phyloP scores from a whole-genome alignment of 2,888 invertebrate genomes.

The Amiota minor region DNA sequence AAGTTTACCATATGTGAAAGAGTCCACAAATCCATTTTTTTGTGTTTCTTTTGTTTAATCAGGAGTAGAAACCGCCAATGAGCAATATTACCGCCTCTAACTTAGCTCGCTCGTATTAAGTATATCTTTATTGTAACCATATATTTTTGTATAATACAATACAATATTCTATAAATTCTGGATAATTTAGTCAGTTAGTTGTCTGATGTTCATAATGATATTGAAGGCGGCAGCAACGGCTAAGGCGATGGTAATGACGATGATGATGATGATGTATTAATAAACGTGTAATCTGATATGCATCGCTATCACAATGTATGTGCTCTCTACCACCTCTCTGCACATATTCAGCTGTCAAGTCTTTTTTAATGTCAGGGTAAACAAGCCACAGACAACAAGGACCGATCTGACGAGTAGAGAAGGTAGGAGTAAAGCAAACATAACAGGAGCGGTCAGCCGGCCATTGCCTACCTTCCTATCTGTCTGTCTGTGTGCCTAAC shows the following conservation, averaged over 20 bases:
- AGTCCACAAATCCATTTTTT: slow-evolving; percentile 1
- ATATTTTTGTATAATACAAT: too few species aligned
- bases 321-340: slow-evolving; percentile 55
- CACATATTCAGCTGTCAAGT: slow-evolving; percentile 41
- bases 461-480: background rate
- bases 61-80: background rate
- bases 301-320: slow-evolving; percentile 61
- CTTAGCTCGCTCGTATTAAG: too few species aligned
- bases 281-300: slow-evolving; percentile 63
- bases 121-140: too few species aligned
- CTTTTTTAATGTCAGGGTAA: slow-evolving; percentile 58
- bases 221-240: background rate
- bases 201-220: background rate
- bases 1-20: background rate
- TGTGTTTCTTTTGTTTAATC: slow-evolving; percentile 17
- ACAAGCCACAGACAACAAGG: slow-evolving; percentile 8
- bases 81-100: too few species aligned
- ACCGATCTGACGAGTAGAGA: slow-evolving; percentile 9
- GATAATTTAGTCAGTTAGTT: background rate
- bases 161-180: too few species aligned
- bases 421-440: background rate
- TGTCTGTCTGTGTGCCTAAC: background rate
- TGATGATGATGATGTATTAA: slow-evolving; percentile 61
- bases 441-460: background rate
- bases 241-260: background rate